These are phyloP conservation scores for Alauda arvensis DNA, from an alignment of 2,797 vertebrate species.

Conservation along the genomic window DNA sequence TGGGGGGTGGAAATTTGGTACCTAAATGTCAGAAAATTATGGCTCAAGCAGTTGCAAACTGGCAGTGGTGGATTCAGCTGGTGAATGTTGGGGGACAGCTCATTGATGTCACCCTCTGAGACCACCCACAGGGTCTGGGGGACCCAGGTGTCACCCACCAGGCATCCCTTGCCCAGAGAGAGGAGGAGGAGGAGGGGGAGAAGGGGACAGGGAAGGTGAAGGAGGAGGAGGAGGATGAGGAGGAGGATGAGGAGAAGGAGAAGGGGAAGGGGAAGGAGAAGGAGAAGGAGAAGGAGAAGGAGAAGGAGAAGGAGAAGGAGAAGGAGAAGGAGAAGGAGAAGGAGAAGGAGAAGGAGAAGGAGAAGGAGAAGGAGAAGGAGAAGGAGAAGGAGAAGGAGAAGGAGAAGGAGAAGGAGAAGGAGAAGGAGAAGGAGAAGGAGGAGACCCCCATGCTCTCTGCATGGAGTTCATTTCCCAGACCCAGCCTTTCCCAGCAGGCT, in stretches of 20 bases:
- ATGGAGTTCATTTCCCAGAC: rapidly evolving
- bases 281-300: no score
- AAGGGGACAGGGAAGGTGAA: no score
- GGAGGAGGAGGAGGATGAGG: no score
- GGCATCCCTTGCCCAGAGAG: background rate
- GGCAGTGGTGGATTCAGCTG: background rate
- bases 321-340: no score
- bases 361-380: background rate
- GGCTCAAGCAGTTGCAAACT: background rate
- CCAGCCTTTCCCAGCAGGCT: background rate
- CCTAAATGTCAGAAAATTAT: background rate
- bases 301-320: no score
- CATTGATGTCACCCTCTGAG: background rate
- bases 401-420: no score
- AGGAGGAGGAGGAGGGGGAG: background rate
- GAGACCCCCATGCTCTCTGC: background rate
- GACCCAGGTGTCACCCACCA: background rate
- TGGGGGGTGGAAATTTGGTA: background rate
- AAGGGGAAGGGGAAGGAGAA: no score
- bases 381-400: background rate
- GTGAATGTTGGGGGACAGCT: background rate
- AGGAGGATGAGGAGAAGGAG: no score
- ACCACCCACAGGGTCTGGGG: background rate
- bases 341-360: no score
- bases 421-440: no score